A percentile compares a stretch with the other conserved stretches of the same genome.
Conservation (phyloP, 2,113 vertebrate genomes). For the Platichthys flesus region DNA sequence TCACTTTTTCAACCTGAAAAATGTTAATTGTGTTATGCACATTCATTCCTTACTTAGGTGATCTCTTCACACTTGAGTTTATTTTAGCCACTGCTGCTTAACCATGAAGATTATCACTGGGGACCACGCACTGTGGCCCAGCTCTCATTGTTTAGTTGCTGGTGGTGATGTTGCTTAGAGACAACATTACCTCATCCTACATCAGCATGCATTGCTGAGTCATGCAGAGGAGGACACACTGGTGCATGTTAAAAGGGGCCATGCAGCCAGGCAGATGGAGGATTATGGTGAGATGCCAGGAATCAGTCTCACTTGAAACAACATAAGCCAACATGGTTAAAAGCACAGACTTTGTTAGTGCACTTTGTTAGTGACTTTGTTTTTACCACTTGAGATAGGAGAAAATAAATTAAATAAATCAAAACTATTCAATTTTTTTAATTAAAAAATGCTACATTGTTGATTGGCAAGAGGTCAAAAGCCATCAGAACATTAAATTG, state of each 20-base stretch:
- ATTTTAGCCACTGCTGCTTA: background rate
- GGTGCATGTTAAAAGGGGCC: slow-evolving; percentile 60
- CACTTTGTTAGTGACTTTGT: too few relatives aligned
- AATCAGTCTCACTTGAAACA: slow-evolving; percentile 50
- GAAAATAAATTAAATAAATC: background rate
- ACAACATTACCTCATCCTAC: slow-evolving; percentile 65
- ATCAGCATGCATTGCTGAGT: slow-evolving; percentile 72
- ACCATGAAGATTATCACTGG: slow-evolving; percentile 11
- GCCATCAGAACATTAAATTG: background rate
- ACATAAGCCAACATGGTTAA: slow-evolving; percentile 37
- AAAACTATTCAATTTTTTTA: background rate
- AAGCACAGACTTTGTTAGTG: slow-evolving; percentile 29
- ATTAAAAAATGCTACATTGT: background rate
- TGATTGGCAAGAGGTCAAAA: background rate
- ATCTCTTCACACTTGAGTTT: background rate
- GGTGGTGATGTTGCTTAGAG: slow-evolving; percentile 60
- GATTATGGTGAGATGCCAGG: slow-evolving; percentile 57
- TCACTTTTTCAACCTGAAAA: background rate
- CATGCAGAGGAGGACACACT: slow-evolving; percentile 54
- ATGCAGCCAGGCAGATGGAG: slow-evolving; percentile 58
- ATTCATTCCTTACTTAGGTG: slow-evolving; percentile 17
- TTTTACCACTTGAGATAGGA: background rate
- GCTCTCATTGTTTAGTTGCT: slow-evolving; percentile 24
- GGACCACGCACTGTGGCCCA: slow-evolving; percentile 15
- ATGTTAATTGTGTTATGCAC: background rate